Evolutionary conservation across 2,888 invertebrate species (phyloP).

Genomic region (Kryphioiulus occultus): DNA sequence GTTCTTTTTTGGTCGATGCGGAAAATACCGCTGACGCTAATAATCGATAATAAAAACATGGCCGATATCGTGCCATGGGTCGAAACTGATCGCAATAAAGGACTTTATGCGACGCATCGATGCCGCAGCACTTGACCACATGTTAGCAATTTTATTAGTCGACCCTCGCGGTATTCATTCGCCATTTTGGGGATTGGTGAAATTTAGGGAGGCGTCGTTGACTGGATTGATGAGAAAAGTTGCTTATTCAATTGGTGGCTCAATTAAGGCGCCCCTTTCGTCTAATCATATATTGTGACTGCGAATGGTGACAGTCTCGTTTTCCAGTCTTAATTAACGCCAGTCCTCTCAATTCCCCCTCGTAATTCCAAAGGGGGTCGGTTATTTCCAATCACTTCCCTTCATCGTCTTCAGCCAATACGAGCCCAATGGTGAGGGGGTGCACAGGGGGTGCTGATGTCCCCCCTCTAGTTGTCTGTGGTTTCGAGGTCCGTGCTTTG

Average conservation of each 20-base stretch:
- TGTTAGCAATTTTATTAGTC: neutral
- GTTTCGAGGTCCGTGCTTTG: neutral
- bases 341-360: conserved; percentile 21
- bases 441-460: neutral
- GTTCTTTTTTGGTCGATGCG: neutral
- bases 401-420: neutral
- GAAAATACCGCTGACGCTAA: neutral
- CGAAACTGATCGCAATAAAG: neutral
- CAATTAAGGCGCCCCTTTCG: conserved; percentile 13
- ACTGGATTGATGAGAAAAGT: neutral
- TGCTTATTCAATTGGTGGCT: conserved; percentile 24
- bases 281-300: conserved; percentile 33
- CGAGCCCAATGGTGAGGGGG: neutral
- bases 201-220: neutral
- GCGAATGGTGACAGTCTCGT: conserved; percentile 37
- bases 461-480: neutral
- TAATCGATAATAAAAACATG: conserved; percentile 7
- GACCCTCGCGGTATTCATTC: neutral
- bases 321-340: conserved; percentile 39
- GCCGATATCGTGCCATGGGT: neutral
- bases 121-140: neutral
- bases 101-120: neutral
- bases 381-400: conserved; percentile 17
- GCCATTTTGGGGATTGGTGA: neutral
- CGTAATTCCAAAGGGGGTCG: neutral